Percentiles rank a stretch among this genome's conserved stretches.
These are phyloP conservation scores for Camponotus floridanus DNA, from an alignment of 1,140 invertebrate species.

Conservation along the genomic window DNA sequence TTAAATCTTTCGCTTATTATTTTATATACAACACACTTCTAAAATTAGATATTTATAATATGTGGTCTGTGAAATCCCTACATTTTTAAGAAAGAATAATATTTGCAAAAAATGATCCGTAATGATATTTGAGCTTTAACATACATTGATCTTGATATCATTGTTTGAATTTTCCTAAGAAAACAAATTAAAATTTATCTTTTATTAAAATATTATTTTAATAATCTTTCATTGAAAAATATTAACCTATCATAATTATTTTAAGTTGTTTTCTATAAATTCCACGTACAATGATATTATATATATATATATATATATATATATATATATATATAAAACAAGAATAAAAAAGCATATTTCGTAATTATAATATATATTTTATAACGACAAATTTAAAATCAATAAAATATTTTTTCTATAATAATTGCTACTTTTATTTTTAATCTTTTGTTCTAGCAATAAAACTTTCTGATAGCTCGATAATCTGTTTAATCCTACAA, in stretches of 20 bases:
- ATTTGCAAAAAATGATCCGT: no score
- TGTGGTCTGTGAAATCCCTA: no score
- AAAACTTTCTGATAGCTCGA: slow-evolving; percentile 26
- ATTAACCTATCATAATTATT: slow-evolving; percentile 7
- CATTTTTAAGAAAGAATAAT: no score
- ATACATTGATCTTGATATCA: no score
- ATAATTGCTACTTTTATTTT: not conserved
- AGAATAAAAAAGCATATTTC: not conserved
- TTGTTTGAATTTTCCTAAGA: no score
- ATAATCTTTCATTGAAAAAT: not conserved
- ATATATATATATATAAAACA: not conserved
- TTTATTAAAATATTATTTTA: slow-evolving; percentile 1
- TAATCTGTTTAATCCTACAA: slow-evolving; percentile 11
- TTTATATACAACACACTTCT: no score
- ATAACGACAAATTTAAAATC: not conserved
- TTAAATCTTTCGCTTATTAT: no score
- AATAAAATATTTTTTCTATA: slow-evolving; percentile 3
- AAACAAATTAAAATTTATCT: no score
- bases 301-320: not conserved
- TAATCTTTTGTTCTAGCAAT: not conserved
- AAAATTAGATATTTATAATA: no score
- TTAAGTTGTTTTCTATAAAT: not conserved
- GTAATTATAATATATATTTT: not conserved
- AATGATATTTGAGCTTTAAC: no score
- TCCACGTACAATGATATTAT: not conserved